These are phyloP conservation scores for Linepithema humile DNA, from an alignment of 1,140 invertebrate species.

Conservation along the genomic window DNA sequence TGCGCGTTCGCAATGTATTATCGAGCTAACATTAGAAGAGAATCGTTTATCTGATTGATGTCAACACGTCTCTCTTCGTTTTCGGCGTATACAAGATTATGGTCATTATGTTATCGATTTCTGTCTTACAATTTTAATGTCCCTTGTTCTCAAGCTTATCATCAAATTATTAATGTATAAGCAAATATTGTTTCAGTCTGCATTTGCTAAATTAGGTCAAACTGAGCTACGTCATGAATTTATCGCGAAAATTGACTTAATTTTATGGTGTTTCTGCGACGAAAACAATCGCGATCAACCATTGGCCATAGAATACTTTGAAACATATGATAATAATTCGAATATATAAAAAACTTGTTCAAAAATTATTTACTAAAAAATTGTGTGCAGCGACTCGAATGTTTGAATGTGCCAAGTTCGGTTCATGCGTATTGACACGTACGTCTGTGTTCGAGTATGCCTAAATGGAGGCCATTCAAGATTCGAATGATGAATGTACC, in stretches of 20 bases:
- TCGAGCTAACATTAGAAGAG: neutral
- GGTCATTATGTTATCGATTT: neutral
- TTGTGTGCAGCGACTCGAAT: neutral
- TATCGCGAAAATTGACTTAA: neutral
- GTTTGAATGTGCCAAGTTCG: neutral
- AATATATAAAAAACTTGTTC: neutral
- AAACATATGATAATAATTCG: neutral
- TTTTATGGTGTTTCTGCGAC: neutral
- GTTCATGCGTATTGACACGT: neutral
- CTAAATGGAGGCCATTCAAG: constrained; percentile 22
- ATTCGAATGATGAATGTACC: constrained; percentile 17
- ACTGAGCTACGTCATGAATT: neutral
- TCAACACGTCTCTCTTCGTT: neutral
- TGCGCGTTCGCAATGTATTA: neutral
- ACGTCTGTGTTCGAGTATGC: neutral
- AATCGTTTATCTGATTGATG: neutral
- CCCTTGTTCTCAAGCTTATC: neutral
- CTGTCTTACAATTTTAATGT: neutral
- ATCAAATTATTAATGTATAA: neutral
- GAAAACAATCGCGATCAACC: neutral
- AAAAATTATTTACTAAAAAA: neutral
- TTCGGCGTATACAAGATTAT: neutral
- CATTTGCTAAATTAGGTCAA: constrained; percentile 14
- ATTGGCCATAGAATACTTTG: neutral
- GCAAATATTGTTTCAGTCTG: neutral